These are phyloP conservation scores for Daktulosphaira vitifoliae DNA, from an alignment of 1,140 invertebrate genomes.

Conservation along the genomic window DNA sequence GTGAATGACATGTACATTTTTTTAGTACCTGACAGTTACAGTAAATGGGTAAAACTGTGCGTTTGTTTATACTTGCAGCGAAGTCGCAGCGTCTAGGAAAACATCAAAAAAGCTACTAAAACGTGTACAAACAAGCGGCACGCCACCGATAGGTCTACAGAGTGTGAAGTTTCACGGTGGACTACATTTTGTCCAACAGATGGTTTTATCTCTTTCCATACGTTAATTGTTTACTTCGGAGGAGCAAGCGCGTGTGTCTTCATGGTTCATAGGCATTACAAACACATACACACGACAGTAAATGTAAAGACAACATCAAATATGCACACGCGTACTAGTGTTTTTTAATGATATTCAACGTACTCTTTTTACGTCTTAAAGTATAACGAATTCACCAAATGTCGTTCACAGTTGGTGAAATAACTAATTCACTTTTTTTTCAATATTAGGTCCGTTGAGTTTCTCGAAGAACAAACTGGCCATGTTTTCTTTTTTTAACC, in stretches of 20 bases:
- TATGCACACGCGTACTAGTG: background rate
- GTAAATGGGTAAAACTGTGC: no score
- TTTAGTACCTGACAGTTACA: no score
- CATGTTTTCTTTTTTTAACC: background rate
- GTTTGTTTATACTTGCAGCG: no score
- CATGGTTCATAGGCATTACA: slow-evolving; percentile 12
- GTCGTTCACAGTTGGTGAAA: slow-evolving; percentile 19
- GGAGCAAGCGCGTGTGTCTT: slow-evolving; percentile 8
- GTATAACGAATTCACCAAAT: slow-evolving; percentile 30
- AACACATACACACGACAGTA: background rate
- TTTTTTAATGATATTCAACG: slow-evolving; percentile 18
- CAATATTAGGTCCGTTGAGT: slow-evolving; percentile 15
- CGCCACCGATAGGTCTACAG: no score
- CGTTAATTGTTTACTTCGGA: slow-evolving; percentile 20
- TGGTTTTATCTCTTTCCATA: slow-evolving; percentile 12
- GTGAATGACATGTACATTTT: no score
- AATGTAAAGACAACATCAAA: slow-evolving; percentile 19
- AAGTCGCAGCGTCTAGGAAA: no score
- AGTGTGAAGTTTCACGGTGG: no score
- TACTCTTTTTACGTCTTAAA: background rate
- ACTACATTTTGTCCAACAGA: background rate
- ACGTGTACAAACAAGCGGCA: no score
- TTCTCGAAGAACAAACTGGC: slow-evolving; percentile 15
- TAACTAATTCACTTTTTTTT: background rate
- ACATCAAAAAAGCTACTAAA: no score